These are phyloP conservation scores for Mus musculus DNA, from an alignment of 2,113 vertebrate species.

Conservation along the genomic window GRCm39 chr2:136908001-136908500, in stretches of 20 bases:
- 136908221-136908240: not conserved
- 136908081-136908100: conserved; percentile 88
- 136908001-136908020: conserved; percentile 75
- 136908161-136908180: conserved; percentile 2
- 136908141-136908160: conserved; percentile 86
- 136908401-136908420: conserved; percentile 86
- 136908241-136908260: not conserved
- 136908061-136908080: conserved; percentile 88
- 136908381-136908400: conserved; percentile 78
- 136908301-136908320: conserved; percentile 25
- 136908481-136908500: conserved; percentile 33
- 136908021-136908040: conserved; percentile 85
- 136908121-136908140: conserved; percentile 81
- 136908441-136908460: conserved; percentile 78
- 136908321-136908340: conserved; percentile 27
- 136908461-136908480: conserved; percentile 35
- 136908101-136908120: conserved; percentile 63
- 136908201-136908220: not conserved
- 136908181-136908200: not conserved
- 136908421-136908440: conserved; percentile 79
- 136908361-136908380: conserved; percentile 73
- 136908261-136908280: not conserved
- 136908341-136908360: conserved; percentile 57
- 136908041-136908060: conserved; percentile 83
- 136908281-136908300: not conserved